Conservation (phyloP, 2,113 vertebrate species). For the Ivindomyrus marchei region DNA sequence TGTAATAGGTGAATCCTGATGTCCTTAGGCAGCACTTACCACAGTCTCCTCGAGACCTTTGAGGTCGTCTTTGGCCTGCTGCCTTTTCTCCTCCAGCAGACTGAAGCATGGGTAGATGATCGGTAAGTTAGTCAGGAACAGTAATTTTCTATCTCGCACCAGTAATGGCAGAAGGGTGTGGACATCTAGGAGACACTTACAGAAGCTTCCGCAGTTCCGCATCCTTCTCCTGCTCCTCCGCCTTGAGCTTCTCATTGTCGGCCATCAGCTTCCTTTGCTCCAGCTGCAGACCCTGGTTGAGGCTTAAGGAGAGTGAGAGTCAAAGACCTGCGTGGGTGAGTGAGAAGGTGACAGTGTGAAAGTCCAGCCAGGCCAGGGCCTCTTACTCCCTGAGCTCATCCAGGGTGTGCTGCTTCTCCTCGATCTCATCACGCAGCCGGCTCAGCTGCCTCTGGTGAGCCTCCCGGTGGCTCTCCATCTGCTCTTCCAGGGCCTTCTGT, state of each 20-base stretch:
- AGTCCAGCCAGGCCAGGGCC: background rate
- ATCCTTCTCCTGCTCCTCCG: conserved; percentile 73
- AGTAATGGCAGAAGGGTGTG: background rate
- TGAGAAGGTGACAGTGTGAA: background rate
- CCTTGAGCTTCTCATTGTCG: conserved; percentile 75
- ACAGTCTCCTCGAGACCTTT: conserved; percentile 51
- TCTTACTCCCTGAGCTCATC: conserved; percentile 83
- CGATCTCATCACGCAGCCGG: conserved; percentile 80
- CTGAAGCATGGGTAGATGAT: conserved; percentile 38
- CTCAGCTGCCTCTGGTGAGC: conserved; percentile 82
- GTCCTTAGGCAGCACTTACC: conserved; percentile 45
- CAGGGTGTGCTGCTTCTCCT: conserved; percentile 85
- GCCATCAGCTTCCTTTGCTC: conserved; percentile 71
- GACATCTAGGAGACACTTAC: conserved; percentile 51
- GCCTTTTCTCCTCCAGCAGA: conserved; percentile 73
- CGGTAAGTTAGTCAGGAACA: background rate
- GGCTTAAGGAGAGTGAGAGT: conserved; percentile 46
- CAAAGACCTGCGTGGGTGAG: background rate
- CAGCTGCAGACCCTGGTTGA: conserved; percentile 74
- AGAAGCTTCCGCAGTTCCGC: conserved; percentile 75
- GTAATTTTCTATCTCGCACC: background rate
- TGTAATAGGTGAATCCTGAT: background rate
- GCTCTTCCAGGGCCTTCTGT: conserved; percentile 78
- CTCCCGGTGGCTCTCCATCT: conserved; percentile 85
- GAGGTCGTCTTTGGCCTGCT: conserved; percentile 74